Evolutionary conservation across 2,888 invertebrate species (phyloP).

Genomic region (Netelia fuscicornis): DNA sequence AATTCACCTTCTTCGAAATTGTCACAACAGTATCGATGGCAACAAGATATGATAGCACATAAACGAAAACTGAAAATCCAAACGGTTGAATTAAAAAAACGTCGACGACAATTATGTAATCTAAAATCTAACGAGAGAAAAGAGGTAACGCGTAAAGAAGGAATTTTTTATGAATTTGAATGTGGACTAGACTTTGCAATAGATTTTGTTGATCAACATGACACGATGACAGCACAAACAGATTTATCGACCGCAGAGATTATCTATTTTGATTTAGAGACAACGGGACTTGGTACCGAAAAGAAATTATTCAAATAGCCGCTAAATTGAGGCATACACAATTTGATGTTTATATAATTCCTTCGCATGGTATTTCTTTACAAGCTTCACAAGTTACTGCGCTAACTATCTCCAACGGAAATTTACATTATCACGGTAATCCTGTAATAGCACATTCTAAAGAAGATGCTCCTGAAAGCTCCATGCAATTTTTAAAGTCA

Average conservation of each 20-base stretch:
- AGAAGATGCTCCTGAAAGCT: slow-evolving; percentile 29
- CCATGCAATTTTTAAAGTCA: slow-evolving; percentile 26
- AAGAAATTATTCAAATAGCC: slow-evolving; percentile 22
- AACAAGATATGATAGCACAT: slow-evolving; percentile 41
- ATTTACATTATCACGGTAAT: slow-evolving; percentile 12
- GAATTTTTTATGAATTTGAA: slow-evolving; percentile 49
- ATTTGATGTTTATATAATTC: slow-evolving; percentile 8
- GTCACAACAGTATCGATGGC: slow-evolving; percentile 22
- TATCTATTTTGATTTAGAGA: slow-evolving; percentile 42
- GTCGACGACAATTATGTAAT: slow-evolving; percentile 46
- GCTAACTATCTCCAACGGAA: slow-evolving; percentile 25
- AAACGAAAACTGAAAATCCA: slow-evolving; percentile 29
- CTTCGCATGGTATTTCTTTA: slow-evolving; percentile 23
- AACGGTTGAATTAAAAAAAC: slow-evolving; percentile 58
- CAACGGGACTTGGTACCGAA: not conserved
- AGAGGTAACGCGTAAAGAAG: slow-evolving; percentile 36
- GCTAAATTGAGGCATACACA: slow-evolving; percentile 9
- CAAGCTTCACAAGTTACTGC: slow-evolving; percentile 39
- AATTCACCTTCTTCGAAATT: slow-evolving; percentile 52
- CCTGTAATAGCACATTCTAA: slow-evolving; percentile 30
- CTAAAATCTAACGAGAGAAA: slow-evolving; percentile 21
- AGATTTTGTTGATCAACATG: slow-evolving; percentile 49
- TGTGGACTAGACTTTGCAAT: slow-evolving; percentile 56
- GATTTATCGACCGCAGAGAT: slow-evolving; percentile 5
- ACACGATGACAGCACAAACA: not conserved